phyloP scores from a whole-genome alignment of 2,888 invertebrate species.

The Acleris literana region DNA sequence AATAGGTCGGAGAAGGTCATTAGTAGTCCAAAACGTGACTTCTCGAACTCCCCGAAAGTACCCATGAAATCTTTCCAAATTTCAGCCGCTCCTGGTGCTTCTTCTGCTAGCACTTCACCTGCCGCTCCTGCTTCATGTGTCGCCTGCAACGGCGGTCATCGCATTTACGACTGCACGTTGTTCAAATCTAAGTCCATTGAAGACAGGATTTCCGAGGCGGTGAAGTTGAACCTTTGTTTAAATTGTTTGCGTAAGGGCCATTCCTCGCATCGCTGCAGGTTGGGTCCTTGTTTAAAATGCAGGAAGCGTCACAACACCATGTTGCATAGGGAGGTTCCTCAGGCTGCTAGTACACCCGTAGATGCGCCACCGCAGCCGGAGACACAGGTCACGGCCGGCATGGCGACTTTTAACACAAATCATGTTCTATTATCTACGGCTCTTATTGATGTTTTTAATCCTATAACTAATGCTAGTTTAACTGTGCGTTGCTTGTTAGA shows the following conservation, averaged over 20 bases:
- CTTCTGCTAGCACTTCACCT: background rate
- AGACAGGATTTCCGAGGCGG: conserved; percentile 10
- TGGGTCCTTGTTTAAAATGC: conserved; percentile 16
- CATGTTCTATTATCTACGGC: conserved; percentile 26
- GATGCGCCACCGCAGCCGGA: background rate
- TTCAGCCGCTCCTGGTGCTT: conserved; percentile 3
- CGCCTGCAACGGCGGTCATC: conserved; percentile 12
- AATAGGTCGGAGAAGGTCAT: background rate
- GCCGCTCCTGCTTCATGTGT: conserved; percentile 6
- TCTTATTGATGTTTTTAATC: conserved; percentile 15
- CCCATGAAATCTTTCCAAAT: conserved; percentile 7
- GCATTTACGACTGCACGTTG: conserved; percentile 11
- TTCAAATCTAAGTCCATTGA: conserved; percentile 20
- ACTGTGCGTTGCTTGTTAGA: conserved; percentile 20
- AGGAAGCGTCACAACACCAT: conserved; percentile 22
- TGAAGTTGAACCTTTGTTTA: conserved; percentile 21
- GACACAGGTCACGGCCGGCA: too few species aligned
- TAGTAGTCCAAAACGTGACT: too few species aligned
- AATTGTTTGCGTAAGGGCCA: conserved; percentile 18
- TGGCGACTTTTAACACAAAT: background rate
- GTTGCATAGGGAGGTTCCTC: conserved; percentile 4
- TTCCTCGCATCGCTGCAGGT: conserved; percentile 7
- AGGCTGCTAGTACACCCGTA: background rate
- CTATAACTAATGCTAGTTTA: background rate
- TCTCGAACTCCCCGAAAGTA: background rate